Evolutionary conservation across 2,113 vertebrate genomes (phyloP), one percentile per base, ranked within the genome.

Genomic region (Centropus unirufus): DNA sequence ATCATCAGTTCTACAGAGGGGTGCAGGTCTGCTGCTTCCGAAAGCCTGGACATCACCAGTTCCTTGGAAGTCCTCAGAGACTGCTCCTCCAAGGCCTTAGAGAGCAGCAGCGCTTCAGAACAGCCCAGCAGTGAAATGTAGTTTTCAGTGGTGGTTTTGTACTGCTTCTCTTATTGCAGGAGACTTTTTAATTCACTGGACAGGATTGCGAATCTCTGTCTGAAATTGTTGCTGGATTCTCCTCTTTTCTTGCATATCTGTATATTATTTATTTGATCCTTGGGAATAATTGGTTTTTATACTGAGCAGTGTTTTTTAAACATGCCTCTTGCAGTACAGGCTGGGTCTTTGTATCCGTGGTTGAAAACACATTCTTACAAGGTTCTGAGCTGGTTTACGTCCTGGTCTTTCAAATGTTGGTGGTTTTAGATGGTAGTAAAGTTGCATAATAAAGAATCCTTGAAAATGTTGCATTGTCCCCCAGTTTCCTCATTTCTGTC

Each of bases 21-120:
- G 9, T 93, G 85, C 12, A 81, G 92, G 85, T 89, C 96, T 2
- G 2, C 76, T n/a, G n/a, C 84, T 77, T 92, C 97, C 5, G 87
- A 87, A 63, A 96, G 79, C 14, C 67, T 91, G 72, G 95, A 95
- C 30, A 49, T 92, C 46, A 83, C 93, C 0, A 89, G 70, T 42
- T 96, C 52, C 39, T 49, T 89, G 69, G 95, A 97, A 87, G 95
- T 59, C 36, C 79, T 95, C 44, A 86, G 94, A 64, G 93, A 95
- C 75, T 84, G 77, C 51, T 66, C 83, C 67, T 66, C 95, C 72
- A 83, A 69, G 64, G 18, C 64, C 19, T 66, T 76, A 36, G 86
- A 66, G 4, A 6, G 51, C 47, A 46, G 54, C 42, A 62, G 34
- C n/a, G 47, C 34, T 58, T 73, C 84, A 23, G 76, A 61, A 12